phyloP scores from a whole-genome alignment of 2,888 invertebrate species.

The Carabus problematicus region DNA sequence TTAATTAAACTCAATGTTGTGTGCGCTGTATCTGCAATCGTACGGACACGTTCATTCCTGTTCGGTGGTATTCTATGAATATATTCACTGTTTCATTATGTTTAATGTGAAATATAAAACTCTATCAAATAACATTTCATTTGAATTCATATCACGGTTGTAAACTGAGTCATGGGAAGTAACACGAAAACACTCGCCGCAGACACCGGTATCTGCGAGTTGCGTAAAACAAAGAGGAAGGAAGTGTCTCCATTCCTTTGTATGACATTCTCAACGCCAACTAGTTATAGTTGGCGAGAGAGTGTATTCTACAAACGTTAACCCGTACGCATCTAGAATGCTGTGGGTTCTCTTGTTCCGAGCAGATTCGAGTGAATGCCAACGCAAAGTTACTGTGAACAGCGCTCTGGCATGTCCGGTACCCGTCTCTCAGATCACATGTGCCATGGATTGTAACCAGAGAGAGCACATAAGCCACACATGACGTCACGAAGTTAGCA shows the following conservation, averaged over 20 bases:
- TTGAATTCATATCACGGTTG: too few species aligned
- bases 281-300: too few species aligned
- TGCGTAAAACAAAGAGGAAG: conserved; percentile 20
- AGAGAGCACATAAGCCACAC: conserved; percentile 9
- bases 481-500: conserved; percentile 33
- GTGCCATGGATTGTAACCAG: conserved; percentile 12
- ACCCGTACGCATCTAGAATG: not conserved
- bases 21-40: too few species aligned
- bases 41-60: too few species aligned
- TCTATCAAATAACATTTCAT: too few species aligned
- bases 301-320: not conserved
- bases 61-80: too few species aligned
- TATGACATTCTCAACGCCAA: not conserved
- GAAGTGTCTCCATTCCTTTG: conserved; percentile 31
- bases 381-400: conserved; percentile 3
- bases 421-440: conserved; percentile 13
- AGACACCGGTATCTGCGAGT: not conserved
- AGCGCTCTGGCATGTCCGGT: conserved; percentile 32
- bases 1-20: too few species aligned
- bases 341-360: too few species aligned
- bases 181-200: not conserved
- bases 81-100: too few species aligned
- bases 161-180: too few species aligned
- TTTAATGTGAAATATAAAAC: too few species aligned
- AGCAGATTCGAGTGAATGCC: not conserved